phyloP scores from a whole-genome alignment of 2,888 invertebrate genomes.

The Pegoplata infirma region DNA sequence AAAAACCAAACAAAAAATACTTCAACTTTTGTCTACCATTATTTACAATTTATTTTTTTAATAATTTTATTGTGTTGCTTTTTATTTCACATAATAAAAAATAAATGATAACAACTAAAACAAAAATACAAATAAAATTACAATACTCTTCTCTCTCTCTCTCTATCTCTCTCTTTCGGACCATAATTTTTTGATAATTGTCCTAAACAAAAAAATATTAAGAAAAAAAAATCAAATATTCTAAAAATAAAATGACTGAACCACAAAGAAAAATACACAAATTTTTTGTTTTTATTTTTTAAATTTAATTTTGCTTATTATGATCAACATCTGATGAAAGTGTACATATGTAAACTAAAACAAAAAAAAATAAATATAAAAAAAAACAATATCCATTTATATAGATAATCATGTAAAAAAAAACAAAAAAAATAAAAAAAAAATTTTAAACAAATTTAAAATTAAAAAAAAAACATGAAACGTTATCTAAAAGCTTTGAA shows the following conservation, averaged over 20 bases:
- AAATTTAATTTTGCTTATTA: slow-evolving; percentile 51
- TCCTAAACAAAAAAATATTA: slow-evolving; percentile 41
- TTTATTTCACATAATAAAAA: slow-evolving; percentile 24
- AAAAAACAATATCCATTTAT: slow-evolving; percentile 45
- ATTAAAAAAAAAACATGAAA: slow-evolving; percentile 58
- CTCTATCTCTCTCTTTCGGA: slow-evolving; percentile 50
- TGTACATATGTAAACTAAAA: slow-evolving; percentile 61
- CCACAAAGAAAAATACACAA: slow-evolving; percentile 40
- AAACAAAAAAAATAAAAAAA: slow-evolving; percentile 33
- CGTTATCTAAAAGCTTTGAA: slow-evolving; percentile 71
- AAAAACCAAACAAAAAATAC: slow-evolving; percentile 41
- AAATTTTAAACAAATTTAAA: slow-evolving; percentile 25
- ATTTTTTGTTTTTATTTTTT: slow-evolving; percentile 34
- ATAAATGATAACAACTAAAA: background rate
- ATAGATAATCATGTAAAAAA: slow-evolving; percentile 57
- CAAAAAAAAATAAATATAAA: slow-evolving; percentile 21
- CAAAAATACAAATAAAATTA: background rate
- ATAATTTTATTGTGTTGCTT: slow-evolving; percentile 11
- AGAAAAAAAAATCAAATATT: slow-evolving; percentile 57
- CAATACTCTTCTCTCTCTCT: slow-evolving; percentile 24
- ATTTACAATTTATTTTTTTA: slow-evolving; percentile 8
- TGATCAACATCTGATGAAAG: slow-evolving; percentile 35
- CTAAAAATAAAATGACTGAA: slow-evolving; percentile 60
- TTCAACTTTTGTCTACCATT: slow-evolving; percentile 60
- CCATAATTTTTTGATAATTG: slow-evolving; percentile 58